phyloP scores from a whole-genome alignment of 2,888 invertebrate genomes.

The Sinotaia quadrata region DNA sequence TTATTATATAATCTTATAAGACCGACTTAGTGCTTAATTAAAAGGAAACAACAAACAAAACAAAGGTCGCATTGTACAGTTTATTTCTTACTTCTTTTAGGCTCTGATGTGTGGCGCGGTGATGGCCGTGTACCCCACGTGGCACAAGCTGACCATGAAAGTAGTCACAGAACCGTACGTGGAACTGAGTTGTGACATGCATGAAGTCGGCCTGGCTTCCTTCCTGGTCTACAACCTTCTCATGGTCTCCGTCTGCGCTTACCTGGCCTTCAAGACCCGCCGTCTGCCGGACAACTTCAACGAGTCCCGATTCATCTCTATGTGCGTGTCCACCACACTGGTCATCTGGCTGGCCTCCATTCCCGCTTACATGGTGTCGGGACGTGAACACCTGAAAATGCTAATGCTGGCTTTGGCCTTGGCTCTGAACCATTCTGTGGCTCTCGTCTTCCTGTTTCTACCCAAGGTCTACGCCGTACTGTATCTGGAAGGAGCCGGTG shows the following conservation, averaged over 20 bases:
- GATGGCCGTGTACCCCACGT: background rate
- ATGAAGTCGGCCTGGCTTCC: conserved; percentile 44
- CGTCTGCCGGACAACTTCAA: conserved; percentile 66
- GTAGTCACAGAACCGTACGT: conserved; percentile 42
- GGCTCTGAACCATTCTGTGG: conserved; percentile 44
- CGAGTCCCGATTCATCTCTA: conserved; percentile 60
- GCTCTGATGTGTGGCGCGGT: background rate
- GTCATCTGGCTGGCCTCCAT: conserved; percentile 61
- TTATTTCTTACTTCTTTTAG: too few species aligned
- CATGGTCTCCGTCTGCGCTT: conserved; percentile 53
- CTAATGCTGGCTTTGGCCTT: conserved; percentile 42
- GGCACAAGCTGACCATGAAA: conserved; percentile 41
- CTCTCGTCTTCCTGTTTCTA: conserved; percentile 43
- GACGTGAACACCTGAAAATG: conserved; percentile 36
- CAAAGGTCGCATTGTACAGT: too few species aligned
- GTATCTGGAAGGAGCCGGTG: conserved; percentile 27
- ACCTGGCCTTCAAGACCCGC: conserved; percentile 62
- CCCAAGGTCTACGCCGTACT: conserved; percentile 48
- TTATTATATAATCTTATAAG: too few species aligned
- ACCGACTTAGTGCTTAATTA: too few species aligned
- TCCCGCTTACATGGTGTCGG: conserved; percentile 56
- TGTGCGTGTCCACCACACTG: conserved; percentile 61
- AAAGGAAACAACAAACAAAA: too few species aligned
- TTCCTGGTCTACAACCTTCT: conserved; percentile 57
- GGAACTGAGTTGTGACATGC: conserved; percentile 53